A percentile compares a stretch with the other conserved stretches of the same genome.
Evolutionary conservation across 2,113 vertebrate species (phyloP).

Genomic region (Toxotes chatareus): DNA sequence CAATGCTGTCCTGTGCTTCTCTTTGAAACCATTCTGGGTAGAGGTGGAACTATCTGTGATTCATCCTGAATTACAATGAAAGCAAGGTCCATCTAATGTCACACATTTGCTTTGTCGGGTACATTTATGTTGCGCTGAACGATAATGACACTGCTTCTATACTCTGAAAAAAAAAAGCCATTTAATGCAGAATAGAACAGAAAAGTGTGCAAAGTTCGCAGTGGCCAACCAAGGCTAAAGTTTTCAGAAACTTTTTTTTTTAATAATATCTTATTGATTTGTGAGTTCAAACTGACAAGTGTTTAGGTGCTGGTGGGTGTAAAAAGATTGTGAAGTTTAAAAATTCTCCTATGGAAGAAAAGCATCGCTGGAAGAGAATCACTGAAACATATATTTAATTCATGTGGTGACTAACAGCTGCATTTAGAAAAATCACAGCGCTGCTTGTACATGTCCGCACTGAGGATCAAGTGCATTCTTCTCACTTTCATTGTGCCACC

Average conservation of each 20-base stretch:
- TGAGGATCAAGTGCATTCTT: constrained; percentile 1
- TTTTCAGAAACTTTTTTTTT: not conserved
- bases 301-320: constrained; percentile 1
- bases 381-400: constrained; percentile 24
- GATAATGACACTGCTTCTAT: constrained; percentile 19
- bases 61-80: constrained; percentile 33
- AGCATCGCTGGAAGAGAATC: constrained; percentile 6
- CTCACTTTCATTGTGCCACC: not conserved
- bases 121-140: constrained; percentile 16
- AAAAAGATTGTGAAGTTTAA: not conserved
- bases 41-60: constrained; percentile 12
- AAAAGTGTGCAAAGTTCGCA: not conserved
- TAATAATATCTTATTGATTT: not conserved
- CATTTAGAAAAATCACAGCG: constrained; percentile 14
- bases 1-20: constrained; percentile 8
- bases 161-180: not conserved
- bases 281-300: constrained; percentile 12
- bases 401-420: constrained; percentile 4
- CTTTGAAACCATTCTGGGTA: constrained; percentile 41
- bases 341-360: not conserved
- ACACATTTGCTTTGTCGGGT: constrained; percentile 10
- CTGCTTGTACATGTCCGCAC: constrained; percentile 16
- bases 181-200: constrained; percentile 10
- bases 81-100: constrained; percentile 10
- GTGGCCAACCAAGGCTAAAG: not conserved